Evolutionary conservation across 2,888 invertebrate species (phyloP).

Genomic region (Clitarchus hookeri): DNA sequence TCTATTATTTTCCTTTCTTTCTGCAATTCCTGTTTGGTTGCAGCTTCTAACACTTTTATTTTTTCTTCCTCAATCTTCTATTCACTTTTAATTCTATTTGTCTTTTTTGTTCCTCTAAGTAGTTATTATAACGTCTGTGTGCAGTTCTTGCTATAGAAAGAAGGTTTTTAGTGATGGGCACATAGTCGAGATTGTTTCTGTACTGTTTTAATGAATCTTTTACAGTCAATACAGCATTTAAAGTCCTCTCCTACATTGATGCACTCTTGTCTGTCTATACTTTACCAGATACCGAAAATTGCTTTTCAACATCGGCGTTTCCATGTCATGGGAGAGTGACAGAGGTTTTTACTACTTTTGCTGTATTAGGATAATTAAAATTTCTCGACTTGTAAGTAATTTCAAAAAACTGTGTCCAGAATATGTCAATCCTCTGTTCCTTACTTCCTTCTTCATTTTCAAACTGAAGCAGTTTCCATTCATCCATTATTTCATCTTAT

Average conservation of each 20-base stretch:
- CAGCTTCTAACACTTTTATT: too few species aligned
- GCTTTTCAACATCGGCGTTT: neutral
- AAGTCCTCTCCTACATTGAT: neutral
- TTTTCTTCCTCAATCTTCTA: too few species aligned
- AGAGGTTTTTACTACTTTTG: neutral
- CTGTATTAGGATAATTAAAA: neutral
- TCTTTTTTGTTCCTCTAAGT: too few species aligned
- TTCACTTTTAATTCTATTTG: too few species aligned
- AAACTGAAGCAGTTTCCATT: neutral
- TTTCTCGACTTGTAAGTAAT: neutral
- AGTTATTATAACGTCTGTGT: too few species aligned
- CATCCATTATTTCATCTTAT: neutral
- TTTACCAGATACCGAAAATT: neutral
- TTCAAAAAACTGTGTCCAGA: neutral
- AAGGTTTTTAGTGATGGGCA: too few species aligned
- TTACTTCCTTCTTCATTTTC: neutral
- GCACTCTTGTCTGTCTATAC: neutral
- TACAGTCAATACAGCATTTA: too few species aligned
- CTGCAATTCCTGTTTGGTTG: too few species aligned
- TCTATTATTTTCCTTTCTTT: too few species aligned
- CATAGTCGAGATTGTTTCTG: too few species aligned
- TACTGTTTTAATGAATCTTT: too few species aligned
- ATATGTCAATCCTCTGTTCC: neutral
- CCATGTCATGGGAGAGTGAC: neutral
- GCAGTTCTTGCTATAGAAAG: too few species aligned